Base-by-base conservation (phyloP, 2,797 vertebrate genomes). In the Enteromius thamalakanensis region DNA sequence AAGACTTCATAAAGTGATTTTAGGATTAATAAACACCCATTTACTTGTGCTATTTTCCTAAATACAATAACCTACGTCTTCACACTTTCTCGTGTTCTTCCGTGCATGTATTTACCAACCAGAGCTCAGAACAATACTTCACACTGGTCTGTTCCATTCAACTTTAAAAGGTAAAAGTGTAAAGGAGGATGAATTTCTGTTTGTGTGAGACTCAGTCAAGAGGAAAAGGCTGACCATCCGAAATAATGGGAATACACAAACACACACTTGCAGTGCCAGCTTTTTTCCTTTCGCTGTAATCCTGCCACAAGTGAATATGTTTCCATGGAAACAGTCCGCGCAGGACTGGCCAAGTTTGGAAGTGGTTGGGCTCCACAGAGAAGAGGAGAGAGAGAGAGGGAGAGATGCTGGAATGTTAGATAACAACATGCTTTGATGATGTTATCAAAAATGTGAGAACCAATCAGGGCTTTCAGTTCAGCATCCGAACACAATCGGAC, bases 391-490 rank as follows among this genome's bases (percentile, higher is more conserved):
- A 71, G 42, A 65, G 40, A 53, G 34, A 49, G 75, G 29, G 67
- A 72, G 53, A n/a, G 76, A 74, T 58, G 69, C n/a, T 21, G 64
- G 62, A 23, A 37, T 49, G 45, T 72, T 80, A 79, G 53, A 84
- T 82, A 77, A 82, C 79, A 47, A 26, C 26, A 51, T 37, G n/a
- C 40, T 68, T 64, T 29, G n/a, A 70, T 60, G 34, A 37, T 80
- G 69, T 79, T 45, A 65, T 64, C 42, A 34, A 87, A 91, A 88
- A 93, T 91, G 91, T 89, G 87, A 75, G 87, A 87, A 87, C 17
- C 29, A 58, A 75, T 29, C 45, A 58, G 42, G 37, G 26, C 5
- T n/a, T 80, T 69, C 17, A 47, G 60, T 23, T 29, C 2, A 65
- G 34, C 42, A 49, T 40, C 15, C 49, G 10, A 32, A 70, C 23